Base-by-base conservation (phyloP, 2,113 vertebrate genomes). In the Cynocephalus volans region DNA sequence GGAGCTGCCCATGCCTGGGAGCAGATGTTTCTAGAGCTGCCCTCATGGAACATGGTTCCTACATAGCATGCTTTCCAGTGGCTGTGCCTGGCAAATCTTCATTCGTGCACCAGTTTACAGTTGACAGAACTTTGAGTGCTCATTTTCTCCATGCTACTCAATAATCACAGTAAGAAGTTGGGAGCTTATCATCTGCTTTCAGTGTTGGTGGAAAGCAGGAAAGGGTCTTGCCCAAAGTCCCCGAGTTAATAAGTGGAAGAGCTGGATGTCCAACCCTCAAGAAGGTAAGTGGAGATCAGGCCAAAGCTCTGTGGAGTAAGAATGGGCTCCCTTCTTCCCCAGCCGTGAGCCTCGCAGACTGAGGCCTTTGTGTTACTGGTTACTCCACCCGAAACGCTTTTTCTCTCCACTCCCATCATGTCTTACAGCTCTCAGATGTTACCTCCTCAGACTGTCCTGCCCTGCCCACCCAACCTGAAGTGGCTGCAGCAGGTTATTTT, bases 271-370 rank as follows among this genome's bases (percentile, higher is more conserved):
- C 31, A 56, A 18, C 65, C n/a, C 36, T 45, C 28, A 4, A 50
- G 65, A 18, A 64, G 26, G 26, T 2, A 1, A 5, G 50, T 19
- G 1, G 79, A 17, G 26, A 0, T 12, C 23, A 14, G 45, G 65
- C 41, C 60, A 6, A 1, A 12, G 54, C 82, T 23, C n/a, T 24
- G 48, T 15, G 4, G 1, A 23, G 14, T 12, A 0, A 65, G 19
- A 8, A 21, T 13, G n/a, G n/a, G 41, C 4, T 5, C 31, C 8
- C 1, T 14, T 8, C 76, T 45, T 6, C 33, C 28, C 81, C 36
- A 1, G 28, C 4, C 69, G 9, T 1, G 33, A 18, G 45, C 72
- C 73, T 48, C 58, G 2, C 28, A 4, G 0, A 41, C 65, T 0
- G 4, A 81, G 62, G 28, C 19, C 0, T 28, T 8, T 21, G 52